Conservation (phyloP, 2,888 invertebrate species). For the Mimumesa dahlbomi region DNA sequence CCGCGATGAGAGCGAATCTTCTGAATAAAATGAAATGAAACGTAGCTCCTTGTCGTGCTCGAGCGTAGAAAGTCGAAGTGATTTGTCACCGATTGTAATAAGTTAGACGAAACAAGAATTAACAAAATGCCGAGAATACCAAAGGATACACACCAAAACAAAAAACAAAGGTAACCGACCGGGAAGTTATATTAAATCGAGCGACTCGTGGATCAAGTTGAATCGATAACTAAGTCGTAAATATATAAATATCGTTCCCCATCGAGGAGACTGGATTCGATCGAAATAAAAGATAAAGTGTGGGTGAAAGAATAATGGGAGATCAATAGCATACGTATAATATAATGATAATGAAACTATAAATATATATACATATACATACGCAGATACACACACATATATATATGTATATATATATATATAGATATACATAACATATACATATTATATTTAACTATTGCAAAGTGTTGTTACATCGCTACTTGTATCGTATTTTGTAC, state of each 20-base stretch:
- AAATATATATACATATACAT: slow-evolving; percentile 37
- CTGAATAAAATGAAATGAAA: slow-evolving; percentile 17
- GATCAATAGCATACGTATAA: slow-evolving; percentile 45
- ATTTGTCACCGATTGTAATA: not conserved
- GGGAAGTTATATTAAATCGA: slow-evolving; percentile 16
- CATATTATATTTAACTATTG: slow-evolving; percentile 79
- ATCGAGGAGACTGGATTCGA: slow-evolving; percentile 8
- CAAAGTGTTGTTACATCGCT: slow-evolving; percentile 79
- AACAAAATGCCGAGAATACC: not conserved
- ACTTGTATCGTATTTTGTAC: slow-evolving; percentile 80
- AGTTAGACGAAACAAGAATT: not conserved
- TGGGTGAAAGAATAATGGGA: not conserved
- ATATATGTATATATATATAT: slow-evolving; percentile 56
- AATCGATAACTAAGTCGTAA: slow-evolving; percentile 34
- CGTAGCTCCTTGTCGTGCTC: slow-evolving; percentile 18
- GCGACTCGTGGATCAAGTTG: slow-evolving; percentile 41
- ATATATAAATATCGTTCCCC: slow-evolving; percentile 21
- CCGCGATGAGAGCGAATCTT: slow-evolving; percentile 1
- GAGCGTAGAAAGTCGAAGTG: not conserved
- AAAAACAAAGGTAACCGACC: slow-evolving; percentile 5
- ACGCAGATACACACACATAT: slow-evolving; percentile 39
- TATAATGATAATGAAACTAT: slow-evolving; percentile 47
- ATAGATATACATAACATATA: too few relatives aligned
- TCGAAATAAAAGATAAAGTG: slow-evolving; percentile 1
- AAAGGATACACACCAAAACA: not conserved